These are phyloP conservation scores for Zaprionus nigranus DNA, from an alignment of 1,140 invertebrate genomes.

Conservation along the genomic window DNA sequence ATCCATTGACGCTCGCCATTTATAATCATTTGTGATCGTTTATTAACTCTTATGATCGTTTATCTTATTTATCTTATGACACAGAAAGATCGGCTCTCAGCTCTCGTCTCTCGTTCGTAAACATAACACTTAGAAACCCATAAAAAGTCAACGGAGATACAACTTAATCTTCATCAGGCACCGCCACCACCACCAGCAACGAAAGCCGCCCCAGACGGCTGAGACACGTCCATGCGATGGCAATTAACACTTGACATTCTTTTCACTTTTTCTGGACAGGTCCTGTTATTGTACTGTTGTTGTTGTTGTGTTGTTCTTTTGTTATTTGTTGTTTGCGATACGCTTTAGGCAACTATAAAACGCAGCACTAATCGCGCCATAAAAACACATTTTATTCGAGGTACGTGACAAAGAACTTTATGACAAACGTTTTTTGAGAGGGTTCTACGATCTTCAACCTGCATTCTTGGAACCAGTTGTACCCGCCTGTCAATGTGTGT, in stretches of 20 bases:
- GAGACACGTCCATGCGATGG: conserved; percentile 57
- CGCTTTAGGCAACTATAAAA: conserved; percentile 65
- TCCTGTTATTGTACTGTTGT: conserved; percentile 18
- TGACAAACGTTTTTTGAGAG: conserved; percentile 36
- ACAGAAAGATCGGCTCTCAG: conserved; percentile 33
- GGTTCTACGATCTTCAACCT: conserved; percentile 30
- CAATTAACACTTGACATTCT: conserved; percentile 83
- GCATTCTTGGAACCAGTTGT: conserved; percentile 25
- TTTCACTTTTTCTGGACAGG: conserved; percentile 68
- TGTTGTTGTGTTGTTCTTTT: conserved; percentile 17
- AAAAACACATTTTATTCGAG: conserved; percentile 79
- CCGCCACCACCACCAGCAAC: conserved; percentile 7
- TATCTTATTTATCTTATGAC: conserved; percentile 47
- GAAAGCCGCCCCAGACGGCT: conserved; percentile 23
- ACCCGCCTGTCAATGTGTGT: neutral
- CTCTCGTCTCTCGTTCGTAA: conserved; percentile 32
- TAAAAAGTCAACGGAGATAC: conserved; percentile 57
- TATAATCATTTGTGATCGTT: conserved; percentile 56
- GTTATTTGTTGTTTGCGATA: conserved; percentile 56
- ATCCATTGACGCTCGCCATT: conserved; percentile 40
- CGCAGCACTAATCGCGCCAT: conserved; percentile 73
- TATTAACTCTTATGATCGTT: conserved; percentile 29
- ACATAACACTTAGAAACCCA: conserved; percentile 47
- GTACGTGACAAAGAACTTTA: conserved; percentile 77
- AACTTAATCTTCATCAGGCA: conserved; percentile 73